phyloP scores from a whole-genome alignment of 2,113 vertebrate genomes.

The Scomber colias region DNA sequence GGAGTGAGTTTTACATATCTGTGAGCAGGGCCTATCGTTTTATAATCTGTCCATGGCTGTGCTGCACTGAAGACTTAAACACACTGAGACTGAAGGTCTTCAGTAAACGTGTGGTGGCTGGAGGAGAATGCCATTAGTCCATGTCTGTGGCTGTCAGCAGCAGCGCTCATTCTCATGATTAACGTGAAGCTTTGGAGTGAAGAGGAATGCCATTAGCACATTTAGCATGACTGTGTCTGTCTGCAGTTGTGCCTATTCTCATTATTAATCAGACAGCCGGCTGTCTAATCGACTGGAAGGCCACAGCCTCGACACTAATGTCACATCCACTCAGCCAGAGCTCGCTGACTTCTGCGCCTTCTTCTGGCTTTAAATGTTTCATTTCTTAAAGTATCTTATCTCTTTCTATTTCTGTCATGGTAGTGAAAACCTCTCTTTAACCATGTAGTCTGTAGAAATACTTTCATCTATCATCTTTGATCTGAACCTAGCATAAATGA shows the following conservation, averaged over 20 bases:
- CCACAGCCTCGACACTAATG: slow-evolving; percentile 1
- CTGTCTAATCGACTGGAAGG: slow-evolving; percentile 17
- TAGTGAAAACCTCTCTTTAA: too few relatives aligned
- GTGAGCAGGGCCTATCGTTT: too few relatives aligned
- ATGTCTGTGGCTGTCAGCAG: slow-evolving; percentile 18
- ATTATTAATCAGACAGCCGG: slow-evolving; percentile 23
- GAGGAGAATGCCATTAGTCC: slow-evolving; percentile 30
- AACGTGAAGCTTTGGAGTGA: slow-evolving; percentile 24
- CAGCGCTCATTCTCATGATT: slow-evolving; percentile 25
- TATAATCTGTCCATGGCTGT: not conserved
- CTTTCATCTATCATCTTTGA: too few relatives aligned
- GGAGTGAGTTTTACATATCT: too few relatives aligned
- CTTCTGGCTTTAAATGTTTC: not conserved
- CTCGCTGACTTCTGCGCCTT: not conserved
- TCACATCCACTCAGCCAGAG: slow-evolving; percentile 1
- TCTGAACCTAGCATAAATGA: too few relatives aligned
- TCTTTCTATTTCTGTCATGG: not conserved
- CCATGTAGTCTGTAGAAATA: too few relatives aligned
- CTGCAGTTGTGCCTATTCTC: slow-evolving; percentile 9
- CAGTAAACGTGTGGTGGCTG: slow-evolving; percentile 3
- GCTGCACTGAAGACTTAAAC: not conserved
- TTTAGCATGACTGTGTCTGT: slow-evolving; percentile 25
- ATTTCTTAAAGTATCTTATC: not conserved
- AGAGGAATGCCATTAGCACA: slow-evolving; percentile 40
- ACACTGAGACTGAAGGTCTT: not conserved